Conservation (phyloP, 2,113 vertebrate genomes). For the Dicaeum eximium region DNA sequence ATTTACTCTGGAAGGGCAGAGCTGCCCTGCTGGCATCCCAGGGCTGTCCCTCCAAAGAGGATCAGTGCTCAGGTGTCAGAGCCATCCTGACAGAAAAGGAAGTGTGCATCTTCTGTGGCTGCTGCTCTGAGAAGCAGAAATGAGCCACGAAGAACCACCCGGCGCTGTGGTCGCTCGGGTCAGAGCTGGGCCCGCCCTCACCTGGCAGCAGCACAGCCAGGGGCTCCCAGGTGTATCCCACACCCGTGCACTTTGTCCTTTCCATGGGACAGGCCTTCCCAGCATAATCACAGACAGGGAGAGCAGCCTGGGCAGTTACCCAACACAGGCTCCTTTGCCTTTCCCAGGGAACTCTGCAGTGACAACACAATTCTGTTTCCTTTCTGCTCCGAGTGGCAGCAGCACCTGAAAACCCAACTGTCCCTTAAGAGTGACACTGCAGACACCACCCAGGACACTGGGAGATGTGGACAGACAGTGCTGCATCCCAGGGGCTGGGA, state of each 20-base stretch:
- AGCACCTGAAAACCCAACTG: background rate
- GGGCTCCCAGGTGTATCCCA: background rate
- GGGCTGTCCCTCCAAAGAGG: accelerated
- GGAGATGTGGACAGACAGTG: accelerated
- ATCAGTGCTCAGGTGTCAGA: background rate
- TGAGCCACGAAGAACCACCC: background rate
- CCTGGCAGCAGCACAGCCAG: background rate
- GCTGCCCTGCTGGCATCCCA: background rate
- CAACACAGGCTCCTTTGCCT: background rate
- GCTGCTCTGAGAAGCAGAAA: background rate
- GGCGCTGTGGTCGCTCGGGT: accelerated
- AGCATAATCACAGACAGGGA: background rate
- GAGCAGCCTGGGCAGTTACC: background rate
- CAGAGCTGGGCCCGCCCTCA: background rate
- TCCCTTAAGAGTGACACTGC: background rate
- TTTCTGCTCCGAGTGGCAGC: background rate
- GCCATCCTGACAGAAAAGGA: background rate
- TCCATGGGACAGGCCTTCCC: background rate
- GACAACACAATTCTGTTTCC: background rate
- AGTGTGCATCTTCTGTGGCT: background rate
- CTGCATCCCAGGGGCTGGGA: background rate
- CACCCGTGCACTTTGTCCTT: background rate
- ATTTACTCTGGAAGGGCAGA: background rate
- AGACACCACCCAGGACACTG: background rate
- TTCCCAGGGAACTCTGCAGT: background rate